Evolutionary conservation across 1,140 invertebrate genomes (phyloP).

Genomic region (Drosophila prosaltans): DNA sequence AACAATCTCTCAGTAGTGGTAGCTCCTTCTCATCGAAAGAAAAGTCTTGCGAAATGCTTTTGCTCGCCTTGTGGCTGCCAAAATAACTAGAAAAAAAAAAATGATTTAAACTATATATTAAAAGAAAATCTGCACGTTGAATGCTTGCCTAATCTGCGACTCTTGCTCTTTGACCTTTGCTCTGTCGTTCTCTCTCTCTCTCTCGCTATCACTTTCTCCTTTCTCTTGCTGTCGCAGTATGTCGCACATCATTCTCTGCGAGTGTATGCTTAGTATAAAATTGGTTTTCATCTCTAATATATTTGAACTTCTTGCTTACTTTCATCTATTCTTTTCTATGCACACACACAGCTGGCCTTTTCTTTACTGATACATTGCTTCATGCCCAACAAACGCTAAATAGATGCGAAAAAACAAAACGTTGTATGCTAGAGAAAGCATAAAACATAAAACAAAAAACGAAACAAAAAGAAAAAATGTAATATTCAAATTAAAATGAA

Average conservation of each 20-base stretch:
- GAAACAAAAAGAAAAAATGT: slow-evolving; percentile 55
- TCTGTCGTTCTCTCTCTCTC: slow-evolving; percentile 27
- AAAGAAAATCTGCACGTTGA: slow-evolving; percentile 59
- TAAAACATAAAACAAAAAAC: no score
- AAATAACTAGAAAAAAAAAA: slow-evolving; percentile 26
- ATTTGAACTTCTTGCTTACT: slow-evolving; percentile 38
- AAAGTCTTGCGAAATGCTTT: slow-evolving; percentile 36
- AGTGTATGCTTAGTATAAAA: slow-evolving; percentile 22
- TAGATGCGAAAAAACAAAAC: slow-evolving; percentile 51
- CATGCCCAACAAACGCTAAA: slow-evolving; percentile 73
- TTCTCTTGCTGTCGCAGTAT: slow-evolving; percentile 7
- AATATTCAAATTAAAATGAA: slow-evolving; percentile 79
- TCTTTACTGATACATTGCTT: slow-evolving; percentile 72
- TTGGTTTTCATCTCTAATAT: slow-evolving; percentile 30
- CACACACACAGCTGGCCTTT: slow-evolving; percentile 79
- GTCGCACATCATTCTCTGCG: neutral
- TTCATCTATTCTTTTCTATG: slow-evolving; percentile 59
- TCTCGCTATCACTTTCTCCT: neutral
- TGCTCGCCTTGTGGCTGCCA: slow-evolving; percentile 51
- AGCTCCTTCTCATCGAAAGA: slow-evolving; percentile 12
- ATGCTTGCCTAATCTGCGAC: slow-evolving; percentile 27
- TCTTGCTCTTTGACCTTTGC: slow-evolving; percentile 23
- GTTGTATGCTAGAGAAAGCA: slow-evolving; percentile 55
- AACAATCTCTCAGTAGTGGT: slow-evolving; percentile 5
- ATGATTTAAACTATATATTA: slow-evolving; percentile 43